phyloP scores from a whole-genome alignment of 2,113 vertebrate species.

The Eubucco bourcierii region DNA sequence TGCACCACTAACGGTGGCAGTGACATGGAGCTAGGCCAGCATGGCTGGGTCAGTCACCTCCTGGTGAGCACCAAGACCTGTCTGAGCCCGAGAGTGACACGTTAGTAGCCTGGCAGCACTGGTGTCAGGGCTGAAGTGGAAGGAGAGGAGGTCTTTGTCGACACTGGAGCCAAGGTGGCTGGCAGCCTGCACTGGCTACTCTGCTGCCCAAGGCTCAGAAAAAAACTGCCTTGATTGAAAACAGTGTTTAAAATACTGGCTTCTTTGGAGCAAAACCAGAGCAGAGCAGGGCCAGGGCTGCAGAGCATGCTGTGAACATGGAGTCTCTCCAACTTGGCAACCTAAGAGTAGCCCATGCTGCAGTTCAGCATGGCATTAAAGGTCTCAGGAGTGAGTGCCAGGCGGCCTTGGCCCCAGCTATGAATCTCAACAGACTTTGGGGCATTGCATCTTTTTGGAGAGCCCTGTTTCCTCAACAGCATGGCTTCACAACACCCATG shows the following conservation, averaged over 20 bases:
- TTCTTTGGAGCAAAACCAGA: not conserved
- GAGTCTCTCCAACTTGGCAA: not conserved
- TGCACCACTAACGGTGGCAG: not conserved
- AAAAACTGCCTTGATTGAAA: not conserved
- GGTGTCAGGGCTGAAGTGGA: not conserved
- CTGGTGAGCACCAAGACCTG: not conserved
- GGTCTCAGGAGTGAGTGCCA: not conserved
- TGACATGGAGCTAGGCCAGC: not conserved
- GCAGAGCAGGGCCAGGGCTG: not conserved
- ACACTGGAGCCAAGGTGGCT: not conserved
- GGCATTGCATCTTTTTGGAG: not conserved
- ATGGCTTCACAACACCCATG: rapidly evolving
- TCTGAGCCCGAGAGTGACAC: rapidly evolving
- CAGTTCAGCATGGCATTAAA: not conserved
- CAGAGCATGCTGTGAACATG: not conserved
- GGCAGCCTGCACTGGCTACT: not conserved
- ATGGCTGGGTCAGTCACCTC: not conserved
- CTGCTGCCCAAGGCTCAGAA: not conserved
- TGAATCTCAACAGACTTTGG: not conserved
- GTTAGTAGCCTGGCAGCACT: rapidly evolving
- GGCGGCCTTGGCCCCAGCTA: not conserved
- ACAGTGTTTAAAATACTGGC: not conserved
- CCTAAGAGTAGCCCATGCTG: not conserved
- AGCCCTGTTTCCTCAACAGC: not conserved
- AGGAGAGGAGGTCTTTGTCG: not conserved